Percentiles rank a stretch among this genome's conserved stretches.
phyloP scores from a whole-genome alignment of 1,140 invertebrate species.

The Eueides isabella region DNA sequence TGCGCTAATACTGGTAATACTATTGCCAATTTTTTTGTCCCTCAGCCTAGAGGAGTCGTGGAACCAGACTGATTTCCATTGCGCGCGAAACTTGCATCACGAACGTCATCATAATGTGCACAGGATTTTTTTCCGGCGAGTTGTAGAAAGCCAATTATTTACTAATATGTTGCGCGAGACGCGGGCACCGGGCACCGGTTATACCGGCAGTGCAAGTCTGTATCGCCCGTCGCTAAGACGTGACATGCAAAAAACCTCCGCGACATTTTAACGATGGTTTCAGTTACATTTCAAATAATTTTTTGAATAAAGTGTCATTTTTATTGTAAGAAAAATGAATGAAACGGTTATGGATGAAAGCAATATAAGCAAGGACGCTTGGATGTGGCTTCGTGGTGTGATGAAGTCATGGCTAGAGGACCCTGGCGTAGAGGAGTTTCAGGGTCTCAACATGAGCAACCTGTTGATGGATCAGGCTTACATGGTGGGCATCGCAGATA shows the following conservation, averaged over 20 bases:
- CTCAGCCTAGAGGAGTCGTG: slow-evolving; percentile 12
- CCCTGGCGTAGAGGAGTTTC: slow-evolving; percentile 64
- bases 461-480: slow-evolving; percentile 84
- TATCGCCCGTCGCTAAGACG: slow-evolving; percentile 43
- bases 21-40: not conserved
- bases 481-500: slow-evolving; percentile 68
- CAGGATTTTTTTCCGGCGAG: slow-evolving; percentile 39
- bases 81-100: slow-evolving; percentile 29
- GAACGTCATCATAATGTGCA: slow-evolving; percentile 36
- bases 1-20: not conserved
- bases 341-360: slow-evolving; percentile 42
- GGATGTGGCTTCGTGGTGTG: slow-evolving; percentile 67
- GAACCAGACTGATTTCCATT: slow-evolving; percentile 34
- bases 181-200: slow-evolving; percentile 53
- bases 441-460: slow-evolving; percentile 70
- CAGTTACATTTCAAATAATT: slow-evolving; percentile 6
- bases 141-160: slow-evolving; percentile 64
- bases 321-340: slow-evolving; percentile 57
- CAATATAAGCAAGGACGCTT: slow-evolving; percentile 49
- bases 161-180: slow-evolving; percentile 46
- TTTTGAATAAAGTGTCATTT: slow-evolving; percentile 11
- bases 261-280: slow-evolving; percentile 28
- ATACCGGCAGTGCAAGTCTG: slow-evolving; percentile 51
- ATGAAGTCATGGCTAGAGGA: slow-evolving; percentile 75
- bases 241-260: slow-evolving; percentile 18